Evolutionary conservation across 2,888 invertebrate species (phyloP).

Genomic region (Pterostichus madidus): DNA sequence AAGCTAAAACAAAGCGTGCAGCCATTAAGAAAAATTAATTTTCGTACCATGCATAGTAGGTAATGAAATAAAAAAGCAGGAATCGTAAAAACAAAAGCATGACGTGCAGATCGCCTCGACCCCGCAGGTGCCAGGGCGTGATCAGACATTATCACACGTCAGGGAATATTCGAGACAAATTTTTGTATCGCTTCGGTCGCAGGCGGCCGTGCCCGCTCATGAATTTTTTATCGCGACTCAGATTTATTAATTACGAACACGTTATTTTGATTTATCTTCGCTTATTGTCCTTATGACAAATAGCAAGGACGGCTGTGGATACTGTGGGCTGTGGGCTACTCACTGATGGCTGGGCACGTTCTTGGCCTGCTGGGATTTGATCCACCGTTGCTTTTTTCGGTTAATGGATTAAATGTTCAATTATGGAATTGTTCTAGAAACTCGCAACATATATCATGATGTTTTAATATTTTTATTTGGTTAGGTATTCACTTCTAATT

Average conservation of each 20-base stretch:
- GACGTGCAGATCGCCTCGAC: conserved; percentile 55
- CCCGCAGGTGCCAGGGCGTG: conserved; percentile 54
- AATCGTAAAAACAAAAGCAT: conserved; percentile 51
- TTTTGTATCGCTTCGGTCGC: conserved; percentile 61
- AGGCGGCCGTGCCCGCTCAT: conserved; percentile 54
- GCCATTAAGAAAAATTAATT: conserved; percentile 41
- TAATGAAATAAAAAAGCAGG: conserved; percentile 37
- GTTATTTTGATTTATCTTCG: conserved; percentile 62
- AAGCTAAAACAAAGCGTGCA: conserved; percentile 28
- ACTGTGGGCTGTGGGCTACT: not conserved
- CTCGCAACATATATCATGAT: conserved; percentile 24
- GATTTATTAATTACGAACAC: conserved; percentile 67
- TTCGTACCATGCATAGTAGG: conserved; percentile 2
- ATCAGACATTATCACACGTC: conserved; percentile 63
- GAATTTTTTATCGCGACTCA: conserved; percentile 63
- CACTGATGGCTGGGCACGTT: conserved; percentile 26
- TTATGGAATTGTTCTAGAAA: conserved; percentile 46
- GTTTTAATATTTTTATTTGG: conserved; percentile 19
- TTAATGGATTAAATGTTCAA: conserved; percentile 61
- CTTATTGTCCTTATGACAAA: conserved; percentile 62
- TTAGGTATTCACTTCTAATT: no score
- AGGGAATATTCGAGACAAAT: conserved; percentile 66
- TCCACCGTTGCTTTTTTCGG: conserved; percentile 24
- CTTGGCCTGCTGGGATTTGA: conserved; percentile 24
- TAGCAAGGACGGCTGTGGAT: conserved; percentile 10